Conservation (phyloP, 2,888 invertebrate species). For the Noctua janthe region DNA sequence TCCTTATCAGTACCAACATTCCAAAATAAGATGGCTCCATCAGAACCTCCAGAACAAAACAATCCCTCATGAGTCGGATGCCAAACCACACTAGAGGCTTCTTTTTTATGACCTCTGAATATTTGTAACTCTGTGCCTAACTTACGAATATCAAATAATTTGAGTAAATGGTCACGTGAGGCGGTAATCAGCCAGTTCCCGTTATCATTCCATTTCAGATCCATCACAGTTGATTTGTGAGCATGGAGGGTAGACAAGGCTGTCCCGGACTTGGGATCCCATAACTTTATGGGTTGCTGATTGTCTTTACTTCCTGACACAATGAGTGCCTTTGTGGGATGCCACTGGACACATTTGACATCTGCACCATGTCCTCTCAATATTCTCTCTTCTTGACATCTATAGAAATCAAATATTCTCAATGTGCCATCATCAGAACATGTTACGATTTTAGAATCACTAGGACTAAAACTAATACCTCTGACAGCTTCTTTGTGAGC, state of each 20-base stretch:
- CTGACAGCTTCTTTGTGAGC: constrained; percentile 99
- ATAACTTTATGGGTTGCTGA: constrained; percentile 99
- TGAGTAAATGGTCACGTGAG: constrained; percentile 98
- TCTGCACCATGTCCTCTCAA: constrained; percentile 99
- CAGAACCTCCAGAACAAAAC: constrained; percentile 99
- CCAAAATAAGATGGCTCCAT: constrained; percentile 99
- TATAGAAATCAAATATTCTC: constrained; percentile 99
- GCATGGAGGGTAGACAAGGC: constrained; percentile 99
- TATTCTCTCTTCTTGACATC: constrained; percentile 98
- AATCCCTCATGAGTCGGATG: constrained; percentile 99
- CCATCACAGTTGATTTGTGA: constrained; percentile 99
- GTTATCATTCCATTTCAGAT: constrained; percentile 99
- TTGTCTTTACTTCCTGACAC: constrained; percentile 99
- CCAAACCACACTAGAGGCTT: constrained; percentile 99
- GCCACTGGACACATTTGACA: constrained; percentile 99
- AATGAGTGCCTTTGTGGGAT: constrained; percentile 98
- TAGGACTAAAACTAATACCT: constrained; percentile 99
- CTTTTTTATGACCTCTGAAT: constrained; percentile 99
- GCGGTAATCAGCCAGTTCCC: constrained; percentile 99
- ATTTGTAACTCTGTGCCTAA: constrained; percentile 98
- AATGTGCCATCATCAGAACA: constrained; percentile 99
- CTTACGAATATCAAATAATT: constrained; percentile 99
- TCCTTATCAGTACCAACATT: constrained; percentile 99
- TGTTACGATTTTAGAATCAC: constrained; percentile 99
- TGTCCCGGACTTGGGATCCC: constrained; percentile 99